Percentiles rank a stretch among this genome's conserved stretches.
Conservation (phyloP, 2,888 invertebrate genomes). For the Brachylomia viminalis region DNA sequence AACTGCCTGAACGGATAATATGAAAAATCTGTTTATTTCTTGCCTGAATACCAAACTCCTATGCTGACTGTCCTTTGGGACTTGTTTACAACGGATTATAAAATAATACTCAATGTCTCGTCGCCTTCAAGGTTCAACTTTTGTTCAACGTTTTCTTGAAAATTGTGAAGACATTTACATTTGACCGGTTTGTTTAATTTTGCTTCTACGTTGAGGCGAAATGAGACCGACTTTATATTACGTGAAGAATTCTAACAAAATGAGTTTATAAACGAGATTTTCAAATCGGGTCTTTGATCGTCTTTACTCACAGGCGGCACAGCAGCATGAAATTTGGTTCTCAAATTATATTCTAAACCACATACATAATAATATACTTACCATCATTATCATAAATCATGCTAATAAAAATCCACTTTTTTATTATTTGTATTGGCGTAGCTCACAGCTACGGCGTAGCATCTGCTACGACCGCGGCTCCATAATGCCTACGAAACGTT, state of each 20-base stretch:
- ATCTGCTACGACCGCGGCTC: background rate
- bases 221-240: background rate
- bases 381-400: background rate
- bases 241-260: background rate
- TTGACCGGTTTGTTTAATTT: background rate
- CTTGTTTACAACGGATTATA: conserved; percentile 22
- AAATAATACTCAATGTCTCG: conserved; percentile 20
- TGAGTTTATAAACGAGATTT: background rate
- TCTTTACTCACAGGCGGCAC: background rate
- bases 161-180: conserved; percentile 14
- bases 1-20: background rate
- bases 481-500: background rate
- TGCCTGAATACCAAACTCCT: background rate
- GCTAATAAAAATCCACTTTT: background rate
- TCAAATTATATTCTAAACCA: too few species aligned
- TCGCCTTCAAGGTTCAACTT: conserved; percentile 14
- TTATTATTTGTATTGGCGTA: background rate
- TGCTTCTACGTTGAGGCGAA: background rate
- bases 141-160: conserved; percentile 7
- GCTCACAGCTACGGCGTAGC: conserved; percentile 1
- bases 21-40: background rate
- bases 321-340: background rate
- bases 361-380: background rate
- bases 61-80: background rate
- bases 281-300: background rate